Conservation (phyloP, 2,797 vertebrate species). For the Ceryle rudis region DNA sequence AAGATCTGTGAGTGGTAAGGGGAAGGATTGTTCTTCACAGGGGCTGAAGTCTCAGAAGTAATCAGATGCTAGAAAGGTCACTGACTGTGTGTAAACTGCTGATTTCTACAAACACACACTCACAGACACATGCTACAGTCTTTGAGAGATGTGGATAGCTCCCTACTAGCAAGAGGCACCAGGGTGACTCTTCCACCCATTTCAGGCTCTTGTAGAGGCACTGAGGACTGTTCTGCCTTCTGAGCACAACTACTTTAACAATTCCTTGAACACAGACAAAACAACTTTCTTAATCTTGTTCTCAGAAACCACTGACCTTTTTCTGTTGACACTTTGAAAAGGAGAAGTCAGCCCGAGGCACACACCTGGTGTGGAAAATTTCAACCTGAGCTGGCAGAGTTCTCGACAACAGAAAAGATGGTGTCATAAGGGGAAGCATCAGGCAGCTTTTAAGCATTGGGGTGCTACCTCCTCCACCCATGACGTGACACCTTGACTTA, state of each 20-base stretch:
- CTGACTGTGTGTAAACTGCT: background rate
- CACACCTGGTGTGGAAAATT: background rate
- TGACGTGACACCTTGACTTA: background rate
- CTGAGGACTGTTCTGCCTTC: background rate
- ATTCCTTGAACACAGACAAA: background rate
- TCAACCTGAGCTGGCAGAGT: background rate
- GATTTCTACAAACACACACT: background rate
- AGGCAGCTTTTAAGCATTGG: background rate
- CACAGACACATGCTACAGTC: background rate
- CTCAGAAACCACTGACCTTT: slow-evolving; percentile 27
- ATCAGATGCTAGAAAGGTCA: fast-evolving
- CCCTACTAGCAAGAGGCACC: background rate
- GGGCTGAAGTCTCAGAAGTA: background rate
- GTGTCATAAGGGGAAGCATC: background rate
- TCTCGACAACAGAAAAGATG: background rate
- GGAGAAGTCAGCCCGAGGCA: slow-evolving; percentile 19
- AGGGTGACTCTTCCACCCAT: background rate
- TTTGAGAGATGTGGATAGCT: background rate
- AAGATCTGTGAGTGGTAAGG: background rate
- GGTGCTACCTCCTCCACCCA: background rate
- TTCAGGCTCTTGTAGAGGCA: background rate
- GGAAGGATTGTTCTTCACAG: background rate
- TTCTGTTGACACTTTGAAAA: slow-evolving; percentile 5
- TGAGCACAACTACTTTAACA: background rate
- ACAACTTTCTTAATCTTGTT: slow-evolving; percentile 6